A percentile compares a stretch with the other conserved stretches of the same genome.
phyloP scores from a whole-genome alignment of 1,140 invertebrate species.

The Trichoplusia ni region DNA sequence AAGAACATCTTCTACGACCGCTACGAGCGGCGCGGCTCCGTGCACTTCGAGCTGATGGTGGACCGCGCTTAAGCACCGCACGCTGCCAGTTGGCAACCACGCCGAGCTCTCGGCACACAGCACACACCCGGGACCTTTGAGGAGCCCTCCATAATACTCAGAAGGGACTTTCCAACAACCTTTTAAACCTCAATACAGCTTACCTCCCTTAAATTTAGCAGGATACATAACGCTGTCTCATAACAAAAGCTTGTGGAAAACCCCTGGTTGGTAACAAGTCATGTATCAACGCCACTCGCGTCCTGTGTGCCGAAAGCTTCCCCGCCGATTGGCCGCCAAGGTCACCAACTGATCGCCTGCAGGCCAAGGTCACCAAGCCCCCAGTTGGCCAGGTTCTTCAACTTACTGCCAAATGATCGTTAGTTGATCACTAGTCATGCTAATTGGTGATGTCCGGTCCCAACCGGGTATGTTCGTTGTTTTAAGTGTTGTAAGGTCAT shows the following conservation, averaged over 20 bases:
- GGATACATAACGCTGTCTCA: too few species aligned
- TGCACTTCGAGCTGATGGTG: slow-evolving; percentile 97
- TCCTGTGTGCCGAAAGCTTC: slow-evolving; percentile 1
- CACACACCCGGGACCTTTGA: not conserved
- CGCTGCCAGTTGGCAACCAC: slow-evolving; percentile 42
- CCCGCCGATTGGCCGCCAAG: slow-evolving; percentile 25
- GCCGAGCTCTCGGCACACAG: not conserved
- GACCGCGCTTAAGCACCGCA: slow-evolving; percentile 81
- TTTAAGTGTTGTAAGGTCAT: slow-evolving; percentile 30
- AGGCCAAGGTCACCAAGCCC: slow-evolving; percentile 11
- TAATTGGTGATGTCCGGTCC: slow-evolving; percentile 30
- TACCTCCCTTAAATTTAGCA: too few species aligned
- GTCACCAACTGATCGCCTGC: slow-evolving; percentile 26
- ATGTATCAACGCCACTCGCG: not conserved
- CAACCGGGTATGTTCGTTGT: slow-evolving; percentile 22
- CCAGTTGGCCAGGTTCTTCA: slow-evolving; percentile 32
- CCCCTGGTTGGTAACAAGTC: not conserved
- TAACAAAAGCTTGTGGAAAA: not conserved
- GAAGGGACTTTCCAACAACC: not conserved
- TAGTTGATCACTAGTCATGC: slow-evolving; percentile 32
- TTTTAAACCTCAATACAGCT: too few species aligned
- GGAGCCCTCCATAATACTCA: not conserved
- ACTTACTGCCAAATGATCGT: slow-evolving; percentile 37
- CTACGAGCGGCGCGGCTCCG: slow-evolving; percentile 93
- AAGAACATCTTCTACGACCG: slow-evolving; percentile 95